These are phyloP conservation scores for Holotrichia oblita DNA, from an alignment of 1,140 invertebrate genomes.

Conservation along the genomic window DNA sequence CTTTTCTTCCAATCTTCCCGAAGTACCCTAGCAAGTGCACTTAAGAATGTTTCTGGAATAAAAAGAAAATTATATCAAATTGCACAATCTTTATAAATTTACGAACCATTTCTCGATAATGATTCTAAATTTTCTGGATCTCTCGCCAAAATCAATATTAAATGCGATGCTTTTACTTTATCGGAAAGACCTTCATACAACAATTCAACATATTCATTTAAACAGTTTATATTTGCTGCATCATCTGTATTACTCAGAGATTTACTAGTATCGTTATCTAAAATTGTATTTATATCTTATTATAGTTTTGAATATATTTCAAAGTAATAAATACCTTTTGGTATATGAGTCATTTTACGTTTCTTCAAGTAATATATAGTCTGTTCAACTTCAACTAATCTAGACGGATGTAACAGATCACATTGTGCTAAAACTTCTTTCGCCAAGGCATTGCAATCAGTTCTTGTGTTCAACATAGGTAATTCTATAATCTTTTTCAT, in stretches of 20 bases:
- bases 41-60: constrained; percentile 89
- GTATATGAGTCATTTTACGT: constrained; percentile 66
- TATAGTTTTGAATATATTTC: not conserved
- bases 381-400: constrained; percentile 88
- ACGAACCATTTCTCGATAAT: constrained; percentile 87
- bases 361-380: constrained; percentile 92
- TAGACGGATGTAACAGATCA: constrained; percentile 86
- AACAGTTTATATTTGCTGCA: constrained; percentile 77
- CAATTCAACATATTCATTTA: constrained; percentile 95
- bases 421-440: constrained; percentile 91
- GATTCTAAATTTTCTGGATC: constrained; percentile 95
- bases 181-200: constrained; percentile 95
- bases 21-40: constrained; percentile 92
- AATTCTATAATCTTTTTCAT: constrained; percentile 87
- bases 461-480: constrained; percentile 82
- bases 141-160: constrained; percentile 89
- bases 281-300: not conserved
- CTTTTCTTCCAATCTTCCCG: constrained; percentile 97
- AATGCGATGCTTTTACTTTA: constrained; percentile 91
- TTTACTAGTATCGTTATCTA: not conserved
- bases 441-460: constrained; percentile 82
- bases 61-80: constrained; percentile 23
- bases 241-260: constrained; percentile 18
- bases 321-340: constrained; percentile 49
- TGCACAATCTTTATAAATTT: not conserved